These are phyloP conservation scores for Loxodonta africana DNA, from an alignment of 2,113 vertebrate genomes.

Conservation along the genomic window DNA sequence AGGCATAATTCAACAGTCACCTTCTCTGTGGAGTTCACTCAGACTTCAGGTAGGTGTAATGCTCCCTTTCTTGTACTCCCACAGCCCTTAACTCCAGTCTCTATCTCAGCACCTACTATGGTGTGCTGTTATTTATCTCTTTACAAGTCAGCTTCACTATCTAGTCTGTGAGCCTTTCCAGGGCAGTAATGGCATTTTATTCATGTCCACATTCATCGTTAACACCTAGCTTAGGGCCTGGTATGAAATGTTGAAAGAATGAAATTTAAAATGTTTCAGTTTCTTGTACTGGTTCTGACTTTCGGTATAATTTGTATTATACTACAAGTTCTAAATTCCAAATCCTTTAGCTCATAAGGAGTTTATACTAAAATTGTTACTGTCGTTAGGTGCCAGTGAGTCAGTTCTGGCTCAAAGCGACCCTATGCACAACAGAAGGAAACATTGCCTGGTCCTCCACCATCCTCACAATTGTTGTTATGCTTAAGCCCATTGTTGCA, in stretches of 20 bases:
- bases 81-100: neutral
- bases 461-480: too few species aligned
- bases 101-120: neutral
- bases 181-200: neutral
- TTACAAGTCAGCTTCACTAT: neutral
- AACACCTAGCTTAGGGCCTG: neutral
- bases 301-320: neutral
- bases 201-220: neutral
- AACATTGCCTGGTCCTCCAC: too few species aligned
- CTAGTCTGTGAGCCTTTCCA: neutral
- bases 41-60: neutral
- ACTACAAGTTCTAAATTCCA: neutral
- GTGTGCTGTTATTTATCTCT: neutral
- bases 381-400: too few species aligned
- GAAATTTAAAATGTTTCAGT: slow-evolving; percentile 26
- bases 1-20: neutral
- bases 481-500: too few species aligned
- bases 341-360: neutral
- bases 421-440: too few species aligned
- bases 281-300: neutral
- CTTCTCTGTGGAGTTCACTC: neutral
- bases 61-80: neutral
- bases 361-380: slow-evolving; percentile 13
- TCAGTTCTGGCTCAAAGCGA: too few species aligned
- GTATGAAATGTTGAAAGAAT: slow-evolving; percentile 47